phyloP scores from a whole-genome alignment of 2,888 invertebrate species.

The Augochlorella aurata region DNA sequence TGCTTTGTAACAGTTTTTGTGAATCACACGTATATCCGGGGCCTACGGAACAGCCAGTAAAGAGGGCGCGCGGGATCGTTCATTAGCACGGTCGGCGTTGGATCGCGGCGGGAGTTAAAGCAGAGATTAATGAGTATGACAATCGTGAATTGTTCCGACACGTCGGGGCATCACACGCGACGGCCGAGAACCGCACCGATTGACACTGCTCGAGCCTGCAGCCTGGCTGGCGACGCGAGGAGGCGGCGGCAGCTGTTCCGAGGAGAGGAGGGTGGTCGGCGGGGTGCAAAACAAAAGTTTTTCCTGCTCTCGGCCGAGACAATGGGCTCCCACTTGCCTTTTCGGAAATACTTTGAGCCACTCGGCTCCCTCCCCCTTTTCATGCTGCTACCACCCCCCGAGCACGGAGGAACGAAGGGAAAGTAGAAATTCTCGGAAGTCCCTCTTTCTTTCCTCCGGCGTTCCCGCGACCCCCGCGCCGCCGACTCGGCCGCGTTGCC shows the following conservation, averaged over 20 bases:
- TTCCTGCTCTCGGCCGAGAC: conserved; percentile 46
- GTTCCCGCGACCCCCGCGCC: too few relatives aligned
- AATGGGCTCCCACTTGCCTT: conserved; percentile 58
- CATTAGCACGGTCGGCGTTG: conserved; percentile 8
- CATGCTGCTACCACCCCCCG: conserved; percentile 9
- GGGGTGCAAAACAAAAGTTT: conserved; percentile 57
- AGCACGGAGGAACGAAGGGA: conserved; percentile 26
- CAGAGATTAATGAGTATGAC: conserved; percentile 45
- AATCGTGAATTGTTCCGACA: conserved; percentile 37
- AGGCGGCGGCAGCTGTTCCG: too few relatives aligned
- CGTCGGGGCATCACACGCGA: background rate
- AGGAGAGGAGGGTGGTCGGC: background rate
- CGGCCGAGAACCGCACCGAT: conserved; percentile 42
- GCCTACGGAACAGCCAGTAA: background rate
- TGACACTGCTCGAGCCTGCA: conserved; percentile 34
- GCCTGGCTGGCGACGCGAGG: background rate
- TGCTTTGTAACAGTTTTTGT: too few relatives aligned
- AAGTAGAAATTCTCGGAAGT: conserved; percentile 57
- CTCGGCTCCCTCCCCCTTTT: conserved; percentile 27
- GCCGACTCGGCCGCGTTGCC: background rate
- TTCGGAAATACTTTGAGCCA: conserved; percentile 63
- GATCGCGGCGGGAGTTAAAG: conserved; percentile 9
- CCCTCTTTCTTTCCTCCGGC: conserved; percentile 7
- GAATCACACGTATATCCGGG: background rate
- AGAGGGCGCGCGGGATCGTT: conserved; percentile 3